Evolutionary conservation across 2,888 invertebrate species (phyloP).

Genomic region (Clivina fossor): DNA sequence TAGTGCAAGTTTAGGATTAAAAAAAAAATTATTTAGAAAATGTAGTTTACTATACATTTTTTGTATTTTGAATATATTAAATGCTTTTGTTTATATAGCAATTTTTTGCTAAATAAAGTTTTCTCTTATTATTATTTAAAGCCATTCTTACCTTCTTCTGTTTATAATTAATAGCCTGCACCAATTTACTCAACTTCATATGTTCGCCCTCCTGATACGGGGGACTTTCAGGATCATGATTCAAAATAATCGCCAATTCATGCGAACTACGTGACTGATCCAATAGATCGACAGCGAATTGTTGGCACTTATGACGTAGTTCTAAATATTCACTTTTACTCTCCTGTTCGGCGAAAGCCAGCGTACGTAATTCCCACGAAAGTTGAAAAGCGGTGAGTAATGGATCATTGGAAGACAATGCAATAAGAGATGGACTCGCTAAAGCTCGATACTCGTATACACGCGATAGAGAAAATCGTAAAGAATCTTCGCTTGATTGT

Average conservation of each 20-base stretch:
- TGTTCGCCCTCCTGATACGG: conserved; percentile 77
- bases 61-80: no score
- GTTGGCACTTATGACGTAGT: conserved; percentile 81
- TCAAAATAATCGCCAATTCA: conserved; percentile 90
- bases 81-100: no score
- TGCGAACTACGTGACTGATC: conserved; percentile 90
- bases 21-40: no score
- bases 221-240: conserved; percentile 79
- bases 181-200: conserved; percentile 82
- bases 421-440: conserved; percentile 91
- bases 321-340: conserved; percentile 88
- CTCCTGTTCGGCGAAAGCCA: conserved; percentile 88
- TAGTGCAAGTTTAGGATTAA: no score
- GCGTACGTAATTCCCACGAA: conserved; percentile 88
- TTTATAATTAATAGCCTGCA: conserved; percentile 89
- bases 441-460: conserved; percentile 92
- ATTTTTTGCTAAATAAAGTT: no score
- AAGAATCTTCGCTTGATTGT: conserved; percentile 70
- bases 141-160: conserved; percentile 82
- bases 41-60: no score
- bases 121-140: no score
- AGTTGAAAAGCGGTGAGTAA: conserved; percentile 92
- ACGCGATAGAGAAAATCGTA: conserved; percentile 82
- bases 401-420: conserved; percentile 89
- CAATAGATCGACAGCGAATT: conserved; percentile 87